Conservation (phyloP, 2,113 vertebrate species). For the Psittacula cyanocephala region DNA sequence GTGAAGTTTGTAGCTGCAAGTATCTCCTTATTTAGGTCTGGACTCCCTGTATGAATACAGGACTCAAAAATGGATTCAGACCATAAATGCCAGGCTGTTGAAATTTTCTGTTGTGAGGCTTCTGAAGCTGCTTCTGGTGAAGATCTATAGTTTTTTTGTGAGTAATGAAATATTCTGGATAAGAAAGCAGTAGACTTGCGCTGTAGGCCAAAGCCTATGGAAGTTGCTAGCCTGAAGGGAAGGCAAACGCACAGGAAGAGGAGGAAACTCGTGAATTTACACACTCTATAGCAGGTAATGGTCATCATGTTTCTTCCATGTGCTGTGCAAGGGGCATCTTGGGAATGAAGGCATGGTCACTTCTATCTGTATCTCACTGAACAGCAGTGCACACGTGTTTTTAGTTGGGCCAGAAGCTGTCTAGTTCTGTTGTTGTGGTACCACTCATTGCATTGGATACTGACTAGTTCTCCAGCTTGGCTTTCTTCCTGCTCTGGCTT, state of each 20-base stretch:
- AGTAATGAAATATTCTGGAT: background rate
- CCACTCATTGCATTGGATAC: background rate
- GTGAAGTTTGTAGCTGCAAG: background rate
- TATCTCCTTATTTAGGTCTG: background rate
- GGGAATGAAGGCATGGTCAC: background rate
- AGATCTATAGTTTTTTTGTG: background rate
- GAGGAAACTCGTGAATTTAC: background rate
- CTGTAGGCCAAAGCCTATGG: background rate
- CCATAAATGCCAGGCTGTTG: background rate
- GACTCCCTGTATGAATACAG: background rate
- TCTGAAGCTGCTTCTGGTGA: background rate
- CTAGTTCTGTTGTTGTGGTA: background rate
- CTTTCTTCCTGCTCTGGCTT: background rate
- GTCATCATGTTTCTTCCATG: background rate
- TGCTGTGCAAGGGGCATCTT: background rate
- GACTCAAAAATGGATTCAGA: background rate
- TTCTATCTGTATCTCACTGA: background rate
- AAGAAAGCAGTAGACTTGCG: background rate
- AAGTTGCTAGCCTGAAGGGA: background rate
- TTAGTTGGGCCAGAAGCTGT: background rate
- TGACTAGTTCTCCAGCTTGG: background rate
- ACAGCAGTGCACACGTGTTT: accelerated
- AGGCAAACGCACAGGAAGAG: background rate
- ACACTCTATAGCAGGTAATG: background rate
- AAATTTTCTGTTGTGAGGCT: background rate